Conservation (phyloP, 2,113 vertebrate genomes). For the Arizona elegans region DNA sequence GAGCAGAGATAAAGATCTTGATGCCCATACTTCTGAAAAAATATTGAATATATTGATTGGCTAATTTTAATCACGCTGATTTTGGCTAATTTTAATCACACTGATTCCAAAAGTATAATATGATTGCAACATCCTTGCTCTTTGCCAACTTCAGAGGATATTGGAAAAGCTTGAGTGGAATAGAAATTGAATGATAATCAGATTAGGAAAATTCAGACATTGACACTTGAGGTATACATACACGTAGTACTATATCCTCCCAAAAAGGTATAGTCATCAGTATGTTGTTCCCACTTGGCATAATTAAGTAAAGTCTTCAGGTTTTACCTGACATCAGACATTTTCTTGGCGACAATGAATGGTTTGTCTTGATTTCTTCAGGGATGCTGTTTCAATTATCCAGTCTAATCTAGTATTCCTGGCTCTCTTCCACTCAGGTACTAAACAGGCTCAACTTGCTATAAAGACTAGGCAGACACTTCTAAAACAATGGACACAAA, state of each 20-base stretch:
- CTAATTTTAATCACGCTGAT: not conserved
- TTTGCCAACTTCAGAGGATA: not conserved
- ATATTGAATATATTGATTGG: not conserved
- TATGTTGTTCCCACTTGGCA: not conserved
- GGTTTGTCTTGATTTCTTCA: not conserved
- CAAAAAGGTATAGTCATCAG: not conserved
- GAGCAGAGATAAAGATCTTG: too few species aligned
- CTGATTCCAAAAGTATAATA: not conserved
- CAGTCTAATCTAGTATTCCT: not conserved
- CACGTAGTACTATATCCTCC: not conserved
- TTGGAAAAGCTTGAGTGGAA: not conserved
- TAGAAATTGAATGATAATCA: not conserved
- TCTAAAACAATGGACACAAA: not conserved
- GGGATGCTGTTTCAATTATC: not conserved
- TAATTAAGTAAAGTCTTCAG: not conserved
- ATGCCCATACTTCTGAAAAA: not conserved
- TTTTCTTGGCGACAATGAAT: not conserved
- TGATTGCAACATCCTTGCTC: not conserved
- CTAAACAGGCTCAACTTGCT: not conserved
- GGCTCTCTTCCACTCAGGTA: not conserved
- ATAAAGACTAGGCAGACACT: not conserved
- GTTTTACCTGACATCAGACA: not conserved
- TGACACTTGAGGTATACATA: not conserved
- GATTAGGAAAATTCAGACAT: not conserved
- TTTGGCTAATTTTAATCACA: not conserved